These are phyloP conservation scores for Anaspis maculata DNA, from an alignment of 2,888 invertebrate genomes.

Conservation along the genomic window DNA sequence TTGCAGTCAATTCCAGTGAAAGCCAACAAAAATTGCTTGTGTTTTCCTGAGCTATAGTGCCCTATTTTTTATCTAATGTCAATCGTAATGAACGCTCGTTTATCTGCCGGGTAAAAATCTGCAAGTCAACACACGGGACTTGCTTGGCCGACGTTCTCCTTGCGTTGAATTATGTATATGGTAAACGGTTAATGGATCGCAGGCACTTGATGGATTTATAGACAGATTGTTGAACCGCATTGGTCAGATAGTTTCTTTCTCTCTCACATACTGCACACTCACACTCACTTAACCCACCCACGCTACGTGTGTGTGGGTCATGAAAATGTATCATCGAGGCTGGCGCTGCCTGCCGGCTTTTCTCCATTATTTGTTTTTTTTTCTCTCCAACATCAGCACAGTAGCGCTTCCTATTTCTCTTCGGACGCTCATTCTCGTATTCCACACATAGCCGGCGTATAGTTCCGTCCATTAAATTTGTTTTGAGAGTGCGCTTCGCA, in stretches of 20 bases:
- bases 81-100: slow-evolving; percentile 13
- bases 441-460: too few relatives aligned
- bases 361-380: background rate
- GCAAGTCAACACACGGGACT: slow-evolving; percentile 15
- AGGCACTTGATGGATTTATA: slow-evolving; percentile 18
- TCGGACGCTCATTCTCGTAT: too few relatives aligned
- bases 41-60: too few relatives aligned
- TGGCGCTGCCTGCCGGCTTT: background rate
- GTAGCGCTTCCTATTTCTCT: too few relatives aligned
- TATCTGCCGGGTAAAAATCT: slow-evolving; percentile 18
- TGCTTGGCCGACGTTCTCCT: background rate
- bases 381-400: too few relatives aligned
- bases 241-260: background rate
- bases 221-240: slow-evolving; percentile 12
- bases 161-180: slow-evolving; percentile 20
- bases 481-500: too few relatives aligned
- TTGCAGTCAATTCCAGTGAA: too few relatives aligned
- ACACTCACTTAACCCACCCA: too few relatives aligned
- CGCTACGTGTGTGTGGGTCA: background rate
- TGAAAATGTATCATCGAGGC: background rate
- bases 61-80: too few relatives aligned
- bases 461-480: too few relatives aligned
- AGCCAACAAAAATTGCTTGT: too few relatives aligned
- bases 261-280: too few relatives aligned
- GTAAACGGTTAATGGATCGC: slow-evolving; percentile 18